Evolutionary conservation across 2,797 vertebrate genomes (phyloP), one percentile per base, ranked within the genome.

Genomic region (Squalus acanthias): DNA sequence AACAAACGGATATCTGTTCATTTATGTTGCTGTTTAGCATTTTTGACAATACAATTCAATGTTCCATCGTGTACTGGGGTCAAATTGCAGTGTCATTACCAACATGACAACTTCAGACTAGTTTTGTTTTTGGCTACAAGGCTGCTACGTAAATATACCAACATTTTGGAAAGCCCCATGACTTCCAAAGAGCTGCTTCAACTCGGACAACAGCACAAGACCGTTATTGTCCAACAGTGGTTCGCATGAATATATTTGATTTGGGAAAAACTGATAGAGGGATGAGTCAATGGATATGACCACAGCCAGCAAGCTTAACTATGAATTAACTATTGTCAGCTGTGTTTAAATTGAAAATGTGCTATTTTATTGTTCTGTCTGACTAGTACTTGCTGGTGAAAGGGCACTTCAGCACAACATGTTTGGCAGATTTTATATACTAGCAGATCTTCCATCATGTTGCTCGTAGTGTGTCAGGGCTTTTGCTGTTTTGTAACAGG

Each of bases 271-370:
- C 46, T 76, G 29, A 76, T 8, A 76, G 15, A 76, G 53, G 50
- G 50, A 74, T 74, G 94, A 76, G 53, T 76, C 46, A 95, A 72
- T 7, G 15, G 39, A 95, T 53, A 69, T 46, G 22, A 72, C 93
- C n/a, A 50, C 12, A 69, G 65, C 39, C 93, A 70, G 72, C 12
- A 50, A 95, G 94, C 70, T 72, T 57, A 57, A 57, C 70, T 74
- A 57, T 95, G 94, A 95, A 95, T 95, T 74, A 95, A 65, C 46
- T 72, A 95, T 74, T 95, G 94, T 95, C 94, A 57, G 69, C 60
- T 20, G 12, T 74, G 50, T 46, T 74, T 57, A 74, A 95, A 33
- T 15, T 74, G 24, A 57, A 53, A 88, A 72, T 17, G 39, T 26
- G 13, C 50, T 17, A 17, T 70, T 72, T 94, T 72, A 74, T 95